Evolutionary conservation across 2,113 vertebrate genomes (phyloP), one percentile per base, ranked within the genome.

Genomic region (Jacana jacana): DNA sequence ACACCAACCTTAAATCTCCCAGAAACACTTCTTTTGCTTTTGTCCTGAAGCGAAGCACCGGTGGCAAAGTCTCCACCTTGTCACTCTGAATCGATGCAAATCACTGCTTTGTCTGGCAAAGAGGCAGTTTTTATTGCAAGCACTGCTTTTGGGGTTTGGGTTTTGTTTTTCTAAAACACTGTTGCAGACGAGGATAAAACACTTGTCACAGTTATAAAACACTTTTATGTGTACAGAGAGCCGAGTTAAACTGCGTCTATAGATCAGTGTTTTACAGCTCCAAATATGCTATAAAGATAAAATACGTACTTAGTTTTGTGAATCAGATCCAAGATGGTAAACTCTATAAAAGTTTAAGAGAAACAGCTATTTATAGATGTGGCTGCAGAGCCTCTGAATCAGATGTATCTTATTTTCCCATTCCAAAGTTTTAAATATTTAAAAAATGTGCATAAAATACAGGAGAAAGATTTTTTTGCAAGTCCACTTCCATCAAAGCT

Each of bases 181-280:
- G 0, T 69, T 70, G 30, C 72, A 75, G 35, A 33, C 44, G 86
- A 77, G 48, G n/a, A 42, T 78, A 78, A 79, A 91, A 81, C 51
- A 51, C 60, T 85, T 89, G 63, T 76, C 60, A 60, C 51, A 81
- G 39, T 63, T 70, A 46, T 95, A 90, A 91, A 96, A 82, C 78
- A 73, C 39, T 93, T 91, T 9, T 70, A 61, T 78, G 27, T 86
- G n/a, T 79, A 66, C 19, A n/a, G 30, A 78, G 55, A 88, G 31
- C 46, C 71, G 57, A 83, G 52, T 88, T 71, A 86, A 91, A 84
- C 49, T 75, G 68, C 28, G 13, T 90, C 51, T 81, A 18, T 44
- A 79, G 69, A 93, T 83, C 39, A 88, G 18, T 66, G 57, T 84
- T 95, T 86, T 88, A 88, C 33, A 71, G 82, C 57, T 93, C 93